Base-by-base conservation (phyloP, 2,113 vertebrate genomes). In the Hylia prasina region DNA sequence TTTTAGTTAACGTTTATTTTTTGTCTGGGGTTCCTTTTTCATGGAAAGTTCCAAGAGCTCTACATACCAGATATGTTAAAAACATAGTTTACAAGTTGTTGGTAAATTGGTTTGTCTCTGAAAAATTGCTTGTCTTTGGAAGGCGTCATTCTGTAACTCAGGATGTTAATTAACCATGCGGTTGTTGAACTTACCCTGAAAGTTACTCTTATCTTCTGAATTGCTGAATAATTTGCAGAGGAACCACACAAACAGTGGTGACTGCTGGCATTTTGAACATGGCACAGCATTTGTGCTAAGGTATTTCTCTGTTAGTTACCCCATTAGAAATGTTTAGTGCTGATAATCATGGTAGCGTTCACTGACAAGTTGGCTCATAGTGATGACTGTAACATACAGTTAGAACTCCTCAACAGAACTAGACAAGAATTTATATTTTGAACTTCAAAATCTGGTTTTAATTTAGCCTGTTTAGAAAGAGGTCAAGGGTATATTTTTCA, bases 1-100 rank as follows among this genome's bases (percentile, higher is more conserved):
- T 94, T 95, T 91, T 66, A 88, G 48, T 42, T 50, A 64, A 64
- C 51, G 40, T 94, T 96, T 96, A 66, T 87, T 93, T 93, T 93
- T 84, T 72, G 37, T 78, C 71, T 85, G 54, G 53, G 40, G 39
- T 78, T 94, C n/a, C 37, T 86, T 85, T 96, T 95, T 91, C 58
- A 30, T 17, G 50, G 82, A 65, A 94, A 80, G 63, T 82, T 93
- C 61, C 64, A 61, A 75, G n/a, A 71, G 8, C 12, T 87, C 53
- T 48, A 4, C 22, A 21, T 69, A 84, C 54, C 56, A 70, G 33
- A 61, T 90, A 57, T 2, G 13, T 65, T 83, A n/a, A 63, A 50
- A 75, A 50, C 35, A 45, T 27, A 33, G 9, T 70, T 80, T 57
- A 50, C 4, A 39, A 88, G 25, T 90, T 82, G 24, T 53, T 79